A percentile compares a stretch with the other conserved stretches of the same genome.
These are phyloP conservation scores for Stegophylla sp. DNA, from an alignment of 2,888 invertebrate genomes.

Conservation along the genomic window DNA sequence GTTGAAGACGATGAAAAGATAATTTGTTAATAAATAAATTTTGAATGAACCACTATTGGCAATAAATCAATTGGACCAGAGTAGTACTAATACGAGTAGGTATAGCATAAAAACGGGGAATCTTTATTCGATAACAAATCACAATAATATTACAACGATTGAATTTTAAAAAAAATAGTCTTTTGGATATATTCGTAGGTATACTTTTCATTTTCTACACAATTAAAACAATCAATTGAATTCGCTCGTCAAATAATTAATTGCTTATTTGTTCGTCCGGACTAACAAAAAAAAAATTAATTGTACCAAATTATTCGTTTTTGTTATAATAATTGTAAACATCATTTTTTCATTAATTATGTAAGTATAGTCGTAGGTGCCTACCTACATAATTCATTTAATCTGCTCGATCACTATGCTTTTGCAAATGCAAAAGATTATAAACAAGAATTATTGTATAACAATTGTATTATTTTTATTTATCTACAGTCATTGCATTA, in stretches of 20 bases:
- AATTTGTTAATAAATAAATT: slow-evolving; percentile 47
- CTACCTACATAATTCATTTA: too few species aligned
- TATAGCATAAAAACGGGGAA: neutral
- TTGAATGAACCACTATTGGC: slow-evolving; percentile 41
- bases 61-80: slow-evolving; percentile 41
- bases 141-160: neutral
- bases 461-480: neutral
- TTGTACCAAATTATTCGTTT: neutral
- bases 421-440: too few species aligned
- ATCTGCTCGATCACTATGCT: too few species aligned
- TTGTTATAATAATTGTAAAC: neutral
- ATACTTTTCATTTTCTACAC: too few species aligned
- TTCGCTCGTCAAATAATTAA: neutral
- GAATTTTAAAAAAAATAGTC: neutral
- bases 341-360: too few species aligned
- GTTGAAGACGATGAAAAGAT: slow-evolving; percentile 36
- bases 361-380: too few species aligned
- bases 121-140: neutral
- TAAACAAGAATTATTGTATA: too few species aligned
- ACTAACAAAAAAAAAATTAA: neutral
- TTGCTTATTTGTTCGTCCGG: neutral
- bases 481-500: neutral
- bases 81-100: neutral
- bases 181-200: neutral
- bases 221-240: neutral